Conservation (phyloP, 1,140 invertebrate species). For the Eulimnadia texana region DNA sequence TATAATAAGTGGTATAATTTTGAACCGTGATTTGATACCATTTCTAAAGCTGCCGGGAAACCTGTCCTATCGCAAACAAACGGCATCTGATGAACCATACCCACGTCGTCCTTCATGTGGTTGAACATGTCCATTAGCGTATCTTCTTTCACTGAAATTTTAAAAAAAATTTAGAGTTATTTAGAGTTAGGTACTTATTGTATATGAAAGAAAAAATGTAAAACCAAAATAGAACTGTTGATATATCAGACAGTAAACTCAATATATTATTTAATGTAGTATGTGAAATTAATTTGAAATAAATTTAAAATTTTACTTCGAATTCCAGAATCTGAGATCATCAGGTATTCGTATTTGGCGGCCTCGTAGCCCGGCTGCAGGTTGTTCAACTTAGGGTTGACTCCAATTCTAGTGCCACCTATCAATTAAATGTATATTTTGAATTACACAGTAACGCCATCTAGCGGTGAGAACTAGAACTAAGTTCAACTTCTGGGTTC, state of each 20-base stretch:
- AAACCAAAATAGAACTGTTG: no score
- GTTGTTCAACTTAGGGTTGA: conserved; percentile 99
- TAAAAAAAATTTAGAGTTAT: not conserved
- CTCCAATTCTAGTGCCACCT: conserved; percentile 61
- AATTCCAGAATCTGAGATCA: conserved; percentile 94
- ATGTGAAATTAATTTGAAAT: not conserved
- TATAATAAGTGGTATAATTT: no score
- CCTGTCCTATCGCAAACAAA: conserved; percentile 85
- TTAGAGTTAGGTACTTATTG: no score
- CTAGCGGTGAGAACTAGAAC: no score
- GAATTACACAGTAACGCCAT: no score
- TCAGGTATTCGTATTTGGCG: conserved; percentile 76
- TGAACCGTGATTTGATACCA: no score
- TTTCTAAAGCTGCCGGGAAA: conserved; percentile 89
- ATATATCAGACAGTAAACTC: no score
- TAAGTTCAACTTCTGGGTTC: no score
- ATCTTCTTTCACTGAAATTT: conserved; percentile 66
- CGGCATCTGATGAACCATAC: conserved; percentile 96
- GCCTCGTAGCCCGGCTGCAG: conserved; percentile 89
- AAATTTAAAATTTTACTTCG: conserved; percentile 44
- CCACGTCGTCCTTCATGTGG: conserved; percentile 75
- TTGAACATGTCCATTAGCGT: conserved; percentile 90
- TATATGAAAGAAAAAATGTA: no score
- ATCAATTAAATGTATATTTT: not conserved
- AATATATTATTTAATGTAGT: no score